Conservation (phyloP, 2,113 vertebrate species). For the Microtus ochrogaster region DNA sequence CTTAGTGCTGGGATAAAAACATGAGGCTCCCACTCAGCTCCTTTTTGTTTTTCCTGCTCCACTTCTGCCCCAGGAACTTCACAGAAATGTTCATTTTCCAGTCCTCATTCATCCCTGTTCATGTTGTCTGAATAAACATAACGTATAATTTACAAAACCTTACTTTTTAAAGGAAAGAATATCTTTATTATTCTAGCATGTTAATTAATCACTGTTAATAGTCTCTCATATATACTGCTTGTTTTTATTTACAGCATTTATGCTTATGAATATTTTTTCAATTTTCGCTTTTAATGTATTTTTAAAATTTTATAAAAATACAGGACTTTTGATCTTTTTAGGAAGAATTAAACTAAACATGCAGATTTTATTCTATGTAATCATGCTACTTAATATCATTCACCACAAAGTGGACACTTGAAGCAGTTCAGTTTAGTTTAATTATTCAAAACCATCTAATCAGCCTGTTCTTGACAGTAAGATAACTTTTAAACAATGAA, state of each 20-base stretch:
- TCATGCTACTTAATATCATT: background rate
- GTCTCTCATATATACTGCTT: background rate
- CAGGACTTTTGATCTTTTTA: background rate
- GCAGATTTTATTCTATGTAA: background rate
- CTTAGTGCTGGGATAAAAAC: too few relatives aligned
- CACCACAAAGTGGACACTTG: background rate
- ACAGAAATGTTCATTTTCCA: background rate
- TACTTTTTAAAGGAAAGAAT: background rate
- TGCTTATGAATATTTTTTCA: background rate
- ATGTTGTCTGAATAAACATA: background rate
- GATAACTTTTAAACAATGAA: background rate
- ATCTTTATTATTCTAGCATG: background rate
- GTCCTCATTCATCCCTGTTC: background rate
- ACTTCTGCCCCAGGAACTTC: background rate
- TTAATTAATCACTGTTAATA: background rate
- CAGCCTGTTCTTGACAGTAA: conserved; percentile 1
- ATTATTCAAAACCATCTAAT: conserved; percentile 9
- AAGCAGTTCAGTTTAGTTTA: background rate
- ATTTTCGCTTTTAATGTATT: background rate
- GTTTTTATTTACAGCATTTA: background rate
- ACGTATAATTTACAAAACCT: background rate
- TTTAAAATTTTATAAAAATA: background rate
- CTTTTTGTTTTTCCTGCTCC: background rate
- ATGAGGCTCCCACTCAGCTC: background rate
- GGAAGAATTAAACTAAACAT: background rate